These are phyloP conservation scores for Zootermopsis nevadensis DNA, from an alignment of 2,888 invertebrate species.

Conservation along the genomic window DNA sequence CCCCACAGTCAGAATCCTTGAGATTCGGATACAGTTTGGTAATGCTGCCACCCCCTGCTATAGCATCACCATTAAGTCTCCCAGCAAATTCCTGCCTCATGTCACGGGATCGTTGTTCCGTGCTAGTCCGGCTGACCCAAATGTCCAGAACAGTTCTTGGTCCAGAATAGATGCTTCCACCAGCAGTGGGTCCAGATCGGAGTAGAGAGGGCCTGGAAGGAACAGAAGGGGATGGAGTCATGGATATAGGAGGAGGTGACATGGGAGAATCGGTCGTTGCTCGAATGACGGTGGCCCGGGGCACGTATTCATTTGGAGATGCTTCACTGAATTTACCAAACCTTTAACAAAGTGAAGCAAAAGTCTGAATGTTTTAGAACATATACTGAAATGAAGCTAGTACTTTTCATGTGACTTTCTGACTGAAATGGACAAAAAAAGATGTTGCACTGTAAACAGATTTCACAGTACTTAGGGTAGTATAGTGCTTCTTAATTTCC, in stretches of 20 bases:
- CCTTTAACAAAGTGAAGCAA: constrained; percentile 32
- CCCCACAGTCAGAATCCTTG: constrained; percentile 58
- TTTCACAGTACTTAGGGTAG: too few species aligned
- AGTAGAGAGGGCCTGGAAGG: constrained; percentile 41
- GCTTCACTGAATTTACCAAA: constrained; percentile 57
- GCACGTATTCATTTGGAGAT: constrained; percentile 58
- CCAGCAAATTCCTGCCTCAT: constrained; percentile 71
- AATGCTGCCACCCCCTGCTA: constrained; percentile 66
- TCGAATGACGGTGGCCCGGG: constrained; percentile 70
- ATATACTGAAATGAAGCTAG: too few species aligned
- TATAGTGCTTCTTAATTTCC: too few species aligned
- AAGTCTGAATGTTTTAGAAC: too few species aligned
- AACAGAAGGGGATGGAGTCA: constrained; percentile 43
- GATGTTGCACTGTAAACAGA: too few species aligned
- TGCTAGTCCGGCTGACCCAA: constrained; percentile 70
- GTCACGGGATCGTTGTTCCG: constrained; percentile 54
- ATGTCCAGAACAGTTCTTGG: constrained; percentile 72
- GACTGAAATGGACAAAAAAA: too few species aligned
- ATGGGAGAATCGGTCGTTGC: constrained; percentile 89
- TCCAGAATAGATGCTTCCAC: constrained; percentile 57
- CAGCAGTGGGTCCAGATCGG: constrained; percentile 51
- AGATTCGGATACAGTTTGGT: constrained; percentile 83
- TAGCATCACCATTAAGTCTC: constrained; percentile 60
- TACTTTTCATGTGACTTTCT: too few species aligned
- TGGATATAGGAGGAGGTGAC: constrained; percentile 72